These are phyloP conservation scores for Trichonephila clavipes DNA, from an alignment of 1,140 invertebrate species.

Conservation along the genomic window DNA sequence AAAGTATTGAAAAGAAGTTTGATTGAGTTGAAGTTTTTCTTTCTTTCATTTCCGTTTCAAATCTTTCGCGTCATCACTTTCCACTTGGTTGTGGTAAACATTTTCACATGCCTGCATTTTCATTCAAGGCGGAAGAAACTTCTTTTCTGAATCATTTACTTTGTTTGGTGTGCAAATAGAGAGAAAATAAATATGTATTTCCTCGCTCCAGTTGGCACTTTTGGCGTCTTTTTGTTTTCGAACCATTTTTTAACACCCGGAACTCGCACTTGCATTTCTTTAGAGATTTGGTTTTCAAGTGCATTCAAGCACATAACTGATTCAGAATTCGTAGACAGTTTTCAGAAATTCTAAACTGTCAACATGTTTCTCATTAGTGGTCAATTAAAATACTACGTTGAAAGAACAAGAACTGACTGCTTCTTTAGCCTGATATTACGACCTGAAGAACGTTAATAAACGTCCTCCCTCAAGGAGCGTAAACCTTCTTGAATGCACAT, in stretches of 20 bases:
- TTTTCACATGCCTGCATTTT: slow-evolving; percentile 15
- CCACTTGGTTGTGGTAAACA: slow-evolving; percentile 23
- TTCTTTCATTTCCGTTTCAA: background rate
- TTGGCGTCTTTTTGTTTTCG: background rate
- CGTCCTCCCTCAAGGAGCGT: no score
- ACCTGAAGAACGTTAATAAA: no score
- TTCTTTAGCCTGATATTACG: no score
- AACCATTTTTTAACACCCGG: slow-evolving; percentile 6
- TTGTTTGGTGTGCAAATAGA: slow-evolving; percentile 33
- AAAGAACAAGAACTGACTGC: no score
- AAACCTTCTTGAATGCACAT: no score
- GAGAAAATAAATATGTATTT: slow-evolving; percentile 32
- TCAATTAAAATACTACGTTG: no score
- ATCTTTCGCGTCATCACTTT: background rate
- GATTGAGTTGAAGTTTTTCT: background rate
- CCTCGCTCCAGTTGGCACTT: slow-evolving; percentile 6
- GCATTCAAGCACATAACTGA: no score
- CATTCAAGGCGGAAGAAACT: background rate
- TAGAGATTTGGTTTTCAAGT: no score
- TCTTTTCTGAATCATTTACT: slow-evolving; percentile 31
- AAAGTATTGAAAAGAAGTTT: no score
- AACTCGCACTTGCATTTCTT: slow-evolving; percentile 23
- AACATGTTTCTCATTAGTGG: no score
- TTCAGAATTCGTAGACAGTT: no score
- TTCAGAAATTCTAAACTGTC: no score